Evolutionary conservation across 2,888 invertebrate genomes (phyloP), one percentile per base, ranked within the genome.

Genomic region (Scrobipalpa atriplicella): DNA sequence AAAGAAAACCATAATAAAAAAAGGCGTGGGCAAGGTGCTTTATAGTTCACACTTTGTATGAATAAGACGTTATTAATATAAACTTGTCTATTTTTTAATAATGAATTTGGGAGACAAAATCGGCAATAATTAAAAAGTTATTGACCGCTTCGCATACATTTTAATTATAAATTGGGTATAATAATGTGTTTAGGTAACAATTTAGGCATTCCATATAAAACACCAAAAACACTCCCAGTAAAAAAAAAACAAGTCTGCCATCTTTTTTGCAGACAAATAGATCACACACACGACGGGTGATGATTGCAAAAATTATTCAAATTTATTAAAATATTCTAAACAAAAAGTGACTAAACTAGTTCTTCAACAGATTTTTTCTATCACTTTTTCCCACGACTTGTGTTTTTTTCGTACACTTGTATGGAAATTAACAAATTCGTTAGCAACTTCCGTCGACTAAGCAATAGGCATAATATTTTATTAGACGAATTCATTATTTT

Each of bases 251-350:
- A 16, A 38, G 58, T 36, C 19, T 18, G 13, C 13, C 36, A 56
- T 29, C 29, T 38, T 58, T 52, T 58, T 58, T 58, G 36, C 16
- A n/a, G 10, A 36, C 29, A 41, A n/a, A 43, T 47, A 62, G 62
- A 43, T 62, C 47, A 51, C 62, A 43, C n/a, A n/a, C n/a, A n/a
- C n/a, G n/a, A n/a, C 43, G 19, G 62, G 16, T 18, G 29, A 47
- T 51, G 39, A 62, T 47, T 19, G 63, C 63, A 9, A 63, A 63
- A 63, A 29, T 36, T 63, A 52, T 63, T 63, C 10, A 63, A 51
- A 51, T 63, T 2, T 29, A 29, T 29, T 29, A 29, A 29, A 29
- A 43, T 43, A 52, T 51, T 52, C 52, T 5, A 9, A 19, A 47
- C n/a, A 63, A 51, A 29, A 61, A 39, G 9, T 2, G 29, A 29